Percentiles rank a stretch among this genome's conserved stretches.
Evolutionary conservation across 2,113 vertebrate genomes (phyloP).

Genomic region (Myrmecophaga tridactyla): DNA sequence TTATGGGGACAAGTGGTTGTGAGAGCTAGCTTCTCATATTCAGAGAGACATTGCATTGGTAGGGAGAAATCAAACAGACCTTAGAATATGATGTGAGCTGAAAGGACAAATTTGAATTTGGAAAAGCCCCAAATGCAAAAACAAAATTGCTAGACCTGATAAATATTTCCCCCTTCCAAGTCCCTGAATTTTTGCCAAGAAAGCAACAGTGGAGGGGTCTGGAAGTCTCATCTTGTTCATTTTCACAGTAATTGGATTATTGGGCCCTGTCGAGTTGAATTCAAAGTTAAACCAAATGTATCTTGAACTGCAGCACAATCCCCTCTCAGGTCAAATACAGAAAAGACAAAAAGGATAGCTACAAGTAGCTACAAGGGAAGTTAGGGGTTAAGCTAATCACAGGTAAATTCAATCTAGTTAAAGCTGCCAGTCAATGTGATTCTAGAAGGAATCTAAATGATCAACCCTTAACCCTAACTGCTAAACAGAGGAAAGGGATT

Average conservation of each 20-base stretch:
- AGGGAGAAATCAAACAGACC: background rate
- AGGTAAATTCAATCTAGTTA: background rate
- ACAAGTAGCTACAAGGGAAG: background rate
- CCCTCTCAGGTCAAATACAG: background rate
- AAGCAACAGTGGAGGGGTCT: background rate
- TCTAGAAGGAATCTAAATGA: background rate
- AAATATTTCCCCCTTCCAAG: background rate
- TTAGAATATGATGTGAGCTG: background rate
- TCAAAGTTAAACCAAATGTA: conserved; percentile 8
- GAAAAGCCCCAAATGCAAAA: background rate
- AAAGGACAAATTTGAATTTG: background rate
- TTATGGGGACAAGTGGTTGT: background rate
- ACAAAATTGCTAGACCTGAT: background rate
- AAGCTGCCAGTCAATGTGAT: background rate
- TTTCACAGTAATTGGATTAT: conserved; percentile 26
- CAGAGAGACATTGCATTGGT: background rate
- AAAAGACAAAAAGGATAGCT: background rate
- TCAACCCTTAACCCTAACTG: background rate
- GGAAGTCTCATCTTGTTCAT: background rate
- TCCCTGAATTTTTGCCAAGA: conserved; percentile 36
- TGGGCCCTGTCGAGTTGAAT: background rate
- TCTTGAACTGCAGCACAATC: background rate
- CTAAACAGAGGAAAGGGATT: background rate
- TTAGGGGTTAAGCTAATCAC: background rate
- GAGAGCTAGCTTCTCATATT: background rate